Evolutionary conservation across 2,113 vertebrate species (phyloP), one percentile per base, ranked within the genome.

Genomic region (Pantherophis guttatus): DNA sequence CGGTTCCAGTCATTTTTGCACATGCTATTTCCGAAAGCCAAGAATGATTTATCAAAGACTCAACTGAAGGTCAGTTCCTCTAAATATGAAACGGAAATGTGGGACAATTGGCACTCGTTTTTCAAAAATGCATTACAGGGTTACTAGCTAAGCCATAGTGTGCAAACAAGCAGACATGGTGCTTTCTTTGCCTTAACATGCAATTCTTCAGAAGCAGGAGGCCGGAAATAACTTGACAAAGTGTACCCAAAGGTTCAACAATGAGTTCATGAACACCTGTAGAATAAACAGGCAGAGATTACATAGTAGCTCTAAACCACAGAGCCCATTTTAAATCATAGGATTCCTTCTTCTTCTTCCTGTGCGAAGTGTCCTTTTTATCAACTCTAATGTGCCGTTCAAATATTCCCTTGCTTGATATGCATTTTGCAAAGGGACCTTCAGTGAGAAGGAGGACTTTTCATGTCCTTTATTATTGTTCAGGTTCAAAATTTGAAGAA

Each of bases 61-160:
- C 95, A 93, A 91, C 91, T 95, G 95, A 96, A 97, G 97, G 96
- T 97, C 95, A 96, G 91, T 95, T 95, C 86, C 94, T 75, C 89
- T 88, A 95, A 94, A 96, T 29, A 92, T 92, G 96, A 95, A 91
- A 91, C 86, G 24, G 70, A 88, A 93, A 93, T 90, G 70, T 93
- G 96, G 96, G 96, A 93, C 94, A 97, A 92, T 96, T 92, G 97
- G 96, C 97, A 94, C 75, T 39, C 17, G 93, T 24, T 96, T 96
- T 94, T 96, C 59, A 89, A 7, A 39, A 90, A 94, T 92, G 95
- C 93, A 90, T n/a, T 70, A 91, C 19, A 94, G 93, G n/a, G 90
- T 94, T 96, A 96, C 85, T 93, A 93, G 91, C 1, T 24, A 93
- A 93, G 94, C 96, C 59, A 33, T 0, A 53, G 94, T 97, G 89